Conservation (phyloP, 1,140 invertebrate species). For the Orchesella cincta region DNA sequence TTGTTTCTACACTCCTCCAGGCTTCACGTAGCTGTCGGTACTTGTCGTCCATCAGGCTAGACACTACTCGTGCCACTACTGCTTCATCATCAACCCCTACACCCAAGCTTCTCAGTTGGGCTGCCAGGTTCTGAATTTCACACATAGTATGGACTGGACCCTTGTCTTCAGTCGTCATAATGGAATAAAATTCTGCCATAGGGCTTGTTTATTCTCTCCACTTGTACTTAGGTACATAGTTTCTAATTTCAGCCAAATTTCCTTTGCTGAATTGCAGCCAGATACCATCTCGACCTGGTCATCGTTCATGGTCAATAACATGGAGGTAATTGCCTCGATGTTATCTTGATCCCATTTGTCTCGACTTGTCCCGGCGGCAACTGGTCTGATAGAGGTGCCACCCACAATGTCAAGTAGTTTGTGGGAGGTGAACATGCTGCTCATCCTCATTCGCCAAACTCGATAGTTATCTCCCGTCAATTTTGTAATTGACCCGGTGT, state of each 20-base stretch:
- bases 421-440: conserved; percentile 20
- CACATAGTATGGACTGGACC: conserved; percentile 8
- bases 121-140: conserved; percentile 34
- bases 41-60: conserved; percentile 25
- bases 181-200: conserved; percentile 2
- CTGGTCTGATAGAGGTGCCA: conserved; percentile 9
- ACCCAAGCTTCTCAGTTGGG: conserved; percentile 28
- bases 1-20: conserved; percentile 24
- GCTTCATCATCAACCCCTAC: conserved; percentile 19
- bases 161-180: background rate
- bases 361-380: background rate
- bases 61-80: conserved; percentile 21
- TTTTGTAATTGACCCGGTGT: conserved; percentile 30
- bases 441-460: conserved; percentile 30
- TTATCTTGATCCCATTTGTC: conserved; percentile 31
- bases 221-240: conserved; percentile 37
- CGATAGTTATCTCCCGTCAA: conserved; percentile 31
- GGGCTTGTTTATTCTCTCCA: conserved; percentile 27
- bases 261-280: conserved; percentile 24
- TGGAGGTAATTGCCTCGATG: conserved; percentile 27
- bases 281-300: conserved; percentile 27
- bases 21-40: conserved; percentile 30
- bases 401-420: conserved; percentile 22
- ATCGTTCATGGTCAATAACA: conserved; percentile 29
- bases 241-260: conserved; percentile 29